Base-by-base conservation (phyloP, 92 coral and sea anemone species). In the Epizoanthus rinbou region DNA sequence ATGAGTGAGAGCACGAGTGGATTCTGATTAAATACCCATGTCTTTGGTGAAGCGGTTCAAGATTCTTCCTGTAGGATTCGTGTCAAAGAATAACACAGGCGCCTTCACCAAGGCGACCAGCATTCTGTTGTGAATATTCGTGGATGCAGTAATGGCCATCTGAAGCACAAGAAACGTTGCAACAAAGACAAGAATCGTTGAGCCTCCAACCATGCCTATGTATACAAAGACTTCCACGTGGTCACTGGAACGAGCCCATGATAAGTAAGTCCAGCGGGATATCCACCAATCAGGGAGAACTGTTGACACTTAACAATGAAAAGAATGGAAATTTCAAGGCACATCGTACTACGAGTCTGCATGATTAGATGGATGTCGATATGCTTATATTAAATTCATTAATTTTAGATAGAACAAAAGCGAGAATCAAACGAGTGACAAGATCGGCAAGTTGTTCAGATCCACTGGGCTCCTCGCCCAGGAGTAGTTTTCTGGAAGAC, bases 41-140 rank as follows among this genome's bases (percentile, higher is more conserved):
- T 69, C 75, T 28, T 69, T 69, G 6, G 75, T 69, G 56, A 69
- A 69, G 54, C 75, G 75, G 54, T 69, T 69, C 7, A 69, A 25
- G 15, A 69, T 69, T 39, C 75, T 69, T 56, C 75, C 75, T 4
- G 54, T 39, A 3, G 75, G 75, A 19, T 73, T 73, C 24, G 78
- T 73, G 24, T 50, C 59, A 21, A 73, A 73, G 56, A 73, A 50
- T 6, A 65, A 11, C 21, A 65, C 71, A 7, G 59, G 35, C n/a
- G 59, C 58, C 5, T 73, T 50, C 24, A 73, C 21, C 35, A 73
- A 31, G 5, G 59, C 25, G 0, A 23, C 63, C 7, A 45, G 17
- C 75, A 70, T 70, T 39, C 56, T 70, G 56, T 70, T 70, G 28
- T 70, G 75, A 43, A 70, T 70, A 19, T 50, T 73, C 15, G 76